Base-by-base conservation (phyloP, 2,888 invertebrate genomes). In the Cryptophagus acutangulus region DNA sequence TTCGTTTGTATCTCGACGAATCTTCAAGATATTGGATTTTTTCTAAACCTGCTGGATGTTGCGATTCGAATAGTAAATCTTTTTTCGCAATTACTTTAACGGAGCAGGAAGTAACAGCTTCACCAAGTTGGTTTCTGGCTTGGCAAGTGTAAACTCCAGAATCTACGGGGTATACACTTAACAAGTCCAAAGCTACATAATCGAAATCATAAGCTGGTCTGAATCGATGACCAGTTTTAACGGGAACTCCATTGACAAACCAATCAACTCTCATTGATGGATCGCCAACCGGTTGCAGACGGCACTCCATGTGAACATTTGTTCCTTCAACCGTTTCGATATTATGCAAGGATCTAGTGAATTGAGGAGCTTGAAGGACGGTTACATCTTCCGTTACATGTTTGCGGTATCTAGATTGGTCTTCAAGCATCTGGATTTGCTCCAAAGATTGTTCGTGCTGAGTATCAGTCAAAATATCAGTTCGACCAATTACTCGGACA, bases 151-250 rank as follows among this genome's bases (percentile, higher is more conserved):
- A 97, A 0, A 93, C 88, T 12, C 96, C 96, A 3, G 91, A 91
- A 71, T 99, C 99, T 57, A 87, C 88, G n/a, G 97, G 91, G 66
- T 95, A 96, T 15, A 95, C 93, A 60, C 94, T 93, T 14, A 96
- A 74, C 36, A 99, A 81, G 70, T 97, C 97, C 38, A 99, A 75
- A 5, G 96, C 94, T 12, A 96, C 95, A 65, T 94, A 97, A 62
- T 95, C 95, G 66, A 96, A 95, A 70, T 97, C 96, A 62, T 92
- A 89, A 2, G 93, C 91, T 28, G 95, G 95, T 63, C 94, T 81
- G 74, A 96, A 97, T 50, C 97, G 80, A 63, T 94, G 84, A 51
- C 95, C 95, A 29, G 88, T 87, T 65, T 87, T 89, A 1, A 97
- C 81, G 0, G 95, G 91, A 50, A 83, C 78, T 13, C 94, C 96